Evolutionary conservation across 2,113 vertebrate genomes (phyloP), one percentile per base, ranked within the genome.

Genomic region (Chloropsis hardwickii): DNA sequence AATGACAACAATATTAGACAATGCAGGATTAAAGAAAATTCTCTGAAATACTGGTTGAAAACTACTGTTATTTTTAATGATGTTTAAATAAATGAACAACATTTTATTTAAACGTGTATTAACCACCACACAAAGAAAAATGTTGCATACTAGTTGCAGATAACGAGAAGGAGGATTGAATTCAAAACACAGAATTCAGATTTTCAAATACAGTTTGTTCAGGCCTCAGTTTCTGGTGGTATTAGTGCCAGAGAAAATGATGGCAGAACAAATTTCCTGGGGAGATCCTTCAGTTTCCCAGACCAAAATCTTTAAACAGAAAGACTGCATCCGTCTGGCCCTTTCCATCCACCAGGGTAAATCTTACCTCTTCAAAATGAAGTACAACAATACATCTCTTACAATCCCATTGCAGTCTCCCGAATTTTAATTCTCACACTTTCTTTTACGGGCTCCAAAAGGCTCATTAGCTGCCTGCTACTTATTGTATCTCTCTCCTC

Each of bases 231-330:
- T 58, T 69, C 35, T 62, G 15, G 5, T 60, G 23, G 3, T 56
- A 60, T 37, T 57, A 29, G 25, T 65, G 31, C 10, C 35, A 92
- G 24, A 73, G 21, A 4, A 77, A 88, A 66, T 35, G 5, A 66
- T 9, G 7, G 18, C 10, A 87, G 27, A 72, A 42, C 0, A 0
- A 10, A 45, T 77, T 89, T 51, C 23, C 39, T 12, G 8, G 5
- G 7, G 8, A 67, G 6, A 72, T 33, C 10, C 21, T 80, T 86
- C 40, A 39, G 27, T 33, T 92, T 77, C n/a, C 27, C 11, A 19
- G 40, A 74, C 0, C 2, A 39, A 47, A 72, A 10, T 16, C 18
- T 29, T 72, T 10, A 35, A 16, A 72, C 65, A 28, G 4, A 33
- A 73, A 45, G 28, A 25, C 50, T 25, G 5, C 3, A 7, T 28